Conservation (phyloP, 1,140 invertebrate species). For the Sarcophaga bullata region DNA sequence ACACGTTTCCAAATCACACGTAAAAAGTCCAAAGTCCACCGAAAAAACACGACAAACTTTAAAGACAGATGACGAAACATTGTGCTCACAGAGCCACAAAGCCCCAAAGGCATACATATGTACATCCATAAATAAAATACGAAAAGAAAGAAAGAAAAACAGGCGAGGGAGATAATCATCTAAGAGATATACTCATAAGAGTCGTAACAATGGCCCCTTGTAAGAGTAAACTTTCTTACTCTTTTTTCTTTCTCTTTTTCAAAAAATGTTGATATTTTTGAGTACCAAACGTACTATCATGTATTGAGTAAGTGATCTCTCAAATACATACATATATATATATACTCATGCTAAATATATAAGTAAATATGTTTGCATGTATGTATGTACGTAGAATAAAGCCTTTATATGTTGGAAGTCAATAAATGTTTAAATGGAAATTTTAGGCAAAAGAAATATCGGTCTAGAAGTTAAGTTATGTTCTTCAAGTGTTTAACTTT, state of each 20-base stretch:
- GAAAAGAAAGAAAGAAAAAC: background rate
- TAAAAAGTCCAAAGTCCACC: conserved; percentile 44
- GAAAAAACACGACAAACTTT: background rate
- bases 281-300: background rate
- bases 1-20: conserved; percentile 38
- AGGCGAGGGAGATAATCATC: conserved; percentile 3
- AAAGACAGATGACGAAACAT: background rate
- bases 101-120: background rate
- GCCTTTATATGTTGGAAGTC: background rate
- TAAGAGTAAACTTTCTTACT: background rate
- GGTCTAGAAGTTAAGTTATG: conserved; percentile 3
- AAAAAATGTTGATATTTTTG: background rate
- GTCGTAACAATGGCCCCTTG: background rate
- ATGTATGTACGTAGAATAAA: background rate
- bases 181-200: background rate
- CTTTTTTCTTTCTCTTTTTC: too few species aligned
- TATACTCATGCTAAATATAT: background rate
- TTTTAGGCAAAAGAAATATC: background rate
- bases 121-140: background rate
- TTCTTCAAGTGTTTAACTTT: background rate
- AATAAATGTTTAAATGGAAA: conserved; percentile 15
- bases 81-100: background rate
- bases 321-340: background rate
- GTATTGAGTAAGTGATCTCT: conserved; percentile 1
- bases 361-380: background rate